Base-by-base conservation (phyloP, 2,113 vertebrate genomes). In the Neoarius graeffei region DNA sequence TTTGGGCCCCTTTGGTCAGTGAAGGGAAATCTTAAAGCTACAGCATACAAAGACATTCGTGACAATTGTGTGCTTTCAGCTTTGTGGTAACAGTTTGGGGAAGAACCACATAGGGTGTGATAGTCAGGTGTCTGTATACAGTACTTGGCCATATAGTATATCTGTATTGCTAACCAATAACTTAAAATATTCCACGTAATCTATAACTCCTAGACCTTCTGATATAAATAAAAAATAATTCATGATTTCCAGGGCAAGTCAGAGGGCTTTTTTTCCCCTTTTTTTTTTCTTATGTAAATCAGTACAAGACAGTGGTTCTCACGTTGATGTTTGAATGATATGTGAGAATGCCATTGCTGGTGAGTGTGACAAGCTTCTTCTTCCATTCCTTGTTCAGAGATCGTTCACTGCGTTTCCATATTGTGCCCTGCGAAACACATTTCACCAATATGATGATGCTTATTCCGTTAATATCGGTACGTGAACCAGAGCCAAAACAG, bases 341-440 rank as follows among this genome's bases (percentile, higher is more conserved):
- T 73, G 95, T 95, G 73, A 99, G 94, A 35, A 97, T 95, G 85
- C 98, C 98, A 0, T 97, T 98, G 94, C 96, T 97, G 88, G 97
- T 96, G 90, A 99, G 91, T 0, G 98, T 99, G 77, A 99, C 98
- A 0, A 97, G 98, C 81, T 99, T 99, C 95, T 99, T 99, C 95
- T 99, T 99, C 98, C 98, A 99, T 91, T 99, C 98, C 93, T 99
- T 99, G 91, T 99, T 99, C 92, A 99, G 95, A 86, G 98, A 98
- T 91, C 97, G 98, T 25, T 97, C 97, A 2, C 98, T 98, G 85
- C 97, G 96, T 92, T 99, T 99, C 94, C 97, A 95, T 76, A 99
- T 93, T 91, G 98, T 96, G 91, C 97, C 96, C 98, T 99, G 94
- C n/a, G 5, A 67, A 86, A 74, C 13, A 76, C 52, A 42, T 35